Base-by-base conservation (phyloP, 2,888 invertebrate species). In the Dromius quadrimaculatus region DNA sequence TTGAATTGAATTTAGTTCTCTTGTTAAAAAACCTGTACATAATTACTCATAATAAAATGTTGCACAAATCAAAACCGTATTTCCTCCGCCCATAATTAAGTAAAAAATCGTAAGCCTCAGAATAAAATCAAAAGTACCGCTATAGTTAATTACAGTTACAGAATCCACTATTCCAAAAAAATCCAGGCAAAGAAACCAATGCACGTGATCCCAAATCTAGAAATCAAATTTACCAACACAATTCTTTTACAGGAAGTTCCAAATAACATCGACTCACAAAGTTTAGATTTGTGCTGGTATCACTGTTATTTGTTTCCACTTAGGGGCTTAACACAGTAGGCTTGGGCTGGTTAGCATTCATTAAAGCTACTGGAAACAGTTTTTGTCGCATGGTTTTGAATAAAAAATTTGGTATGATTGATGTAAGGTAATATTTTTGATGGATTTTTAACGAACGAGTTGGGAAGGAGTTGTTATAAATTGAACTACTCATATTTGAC, bases 251-350 rank as follows among this genome's bases (percentile, higher is more conserved):
- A 54, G 50, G 50, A 54, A 54, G 50, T 54, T 54, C 50, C 50
- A 54, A 54, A 54, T 54, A 54, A 54, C 50, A 54, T 54, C 32
- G 15, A 47, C 20, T 47, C 23, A 34, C 32, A 34, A 34, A 19
- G 63, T 63, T 41, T 63, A 45, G 43, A 13, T 64, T 41, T 45
- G 28, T 45, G 32, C 74, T 9, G 11, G 71, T 75, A 77, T 76
- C 77, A 78, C 78, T 77, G 75, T 80, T 75, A 79, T 79, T 79
- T 79, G 77, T 76, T 77, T 78, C 79, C 74, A 78, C 78, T 79
- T 79, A 78, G 75, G 70, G 73, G 72, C 74, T 71, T 72, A 69
- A 75, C 73, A 75, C 75, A 22, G 64, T 34, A 11, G 47, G 32
- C 34, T 64, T 2, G 6, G 64, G n/a, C 20, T 65, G 36, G 50